Conservation (phyloP, 30 jellyfish, hydroid and myxozoan species). For the Phacellophora camtschatica region DNA sequence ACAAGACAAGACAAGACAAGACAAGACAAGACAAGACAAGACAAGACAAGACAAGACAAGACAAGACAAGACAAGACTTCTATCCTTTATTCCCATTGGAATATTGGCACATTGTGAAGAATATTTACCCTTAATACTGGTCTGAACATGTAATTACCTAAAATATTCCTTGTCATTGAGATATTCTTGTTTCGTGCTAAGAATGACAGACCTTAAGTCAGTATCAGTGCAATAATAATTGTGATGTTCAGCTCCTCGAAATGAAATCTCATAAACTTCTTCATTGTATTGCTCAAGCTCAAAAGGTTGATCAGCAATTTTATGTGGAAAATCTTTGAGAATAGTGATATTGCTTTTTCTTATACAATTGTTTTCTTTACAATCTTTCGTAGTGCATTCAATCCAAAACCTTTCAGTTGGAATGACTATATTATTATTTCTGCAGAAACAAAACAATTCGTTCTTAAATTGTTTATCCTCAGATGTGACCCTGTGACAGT, state of each 20-base stretch:
- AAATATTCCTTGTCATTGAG: constrained; percentile 62
- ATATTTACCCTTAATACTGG: not conserved
- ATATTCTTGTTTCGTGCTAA: constrained; percentile 87
- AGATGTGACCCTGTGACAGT: not conserved
- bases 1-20: too few relatives aligned
- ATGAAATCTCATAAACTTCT: constrained; percentile 89
- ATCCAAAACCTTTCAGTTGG: constrained; percentile 75
- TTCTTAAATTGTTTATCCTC: not conserved
- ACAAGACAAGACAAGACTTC: too few relatives aligned
- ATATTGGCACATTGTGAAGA: not conserved
- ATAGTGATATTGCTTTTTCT: constrained; percentile 36
- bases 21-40: too few relatives aligned
- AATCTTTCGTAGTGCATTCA: constrained; percentile 77
- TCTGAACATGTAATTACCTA: constrained; percentile 33
- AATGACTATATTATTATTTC: constrained; percentile 26
- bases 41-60: too few relatives aligned
- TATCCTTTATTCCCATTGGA: too few relatives aligned
- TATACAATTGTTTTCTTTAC: constrained; percentile 65
- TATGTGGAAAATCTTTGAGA: constrained; percentile 47
- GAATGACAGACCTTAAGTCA: constrained; percentile 70
- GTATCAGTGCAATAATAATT: constrained; percentile 81
- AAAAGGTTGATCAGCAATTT: constrained; percentile 57
- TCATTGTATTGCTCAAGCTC: constrained; percentile 89
- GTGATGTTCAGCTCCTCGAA: constrained; percentile 68
- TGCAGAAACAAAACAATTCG: constrained; percentile 67